These are phyloP conservation scores for Sebastes paucispinis DNA, from an alignment of 2,797 vertebrate species.

Conservation along the genomic window DNA sequence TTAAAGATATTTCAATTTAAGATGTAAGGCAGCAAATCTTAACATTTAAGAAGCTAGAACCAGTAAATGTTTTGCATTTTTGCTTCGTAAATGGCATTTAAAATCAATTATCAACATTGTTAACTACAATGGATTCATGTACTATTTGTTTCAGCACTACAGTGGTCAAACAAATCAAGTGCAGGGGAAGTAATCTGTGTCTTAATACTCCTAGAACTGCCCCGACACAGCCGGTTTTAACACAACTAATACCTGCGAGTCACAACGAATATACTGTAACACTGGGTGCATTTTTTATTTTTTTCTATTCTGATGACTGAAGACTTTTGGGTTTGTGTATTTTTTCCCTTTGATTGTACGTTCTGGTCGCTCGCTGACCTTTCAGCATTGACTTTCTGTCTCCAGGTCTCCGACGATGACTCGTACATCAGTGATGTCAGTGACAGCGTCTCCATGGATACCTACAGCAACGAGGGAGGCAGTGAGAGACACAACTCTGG, in stretches of 20 bases:
- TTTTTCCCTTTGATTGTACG: slow-evolving; percentile 4
- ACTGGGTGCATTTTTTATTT: background rate
- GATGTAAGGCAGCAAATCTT: background rate
- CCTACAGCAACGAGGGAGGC: slow-evolving; percentile 88
- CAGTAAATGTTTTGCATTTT: background rate
- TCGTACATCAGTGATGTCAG: slow-evolving; percentile 97
- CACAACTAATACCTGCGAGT: background rate
- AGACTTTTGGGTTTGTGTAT: background rate
- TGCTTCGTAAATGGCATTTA: background rate
- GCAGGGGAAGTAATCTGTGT: background rate
- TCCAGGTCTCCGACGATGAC: slow-evolving; percentile 94
- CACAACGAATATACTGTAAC: background rate
- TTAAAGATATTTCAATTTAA: background rate
- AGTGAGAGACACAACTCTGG: slow-evolving; percentile 79
- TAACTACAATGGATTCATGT: background rate
- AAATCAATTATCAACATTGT: background rate
- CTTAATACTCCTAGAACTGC: background rate
- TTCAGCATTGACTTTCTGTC: slow-evolving; percentile 43
- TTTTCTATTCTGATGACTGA: background rate
- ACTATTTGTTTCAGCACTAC: background rate
- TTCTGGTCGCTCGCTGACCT: slow-evolving; percentile 37
- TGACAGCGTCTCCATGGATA: slow-evolving; percentile 94
- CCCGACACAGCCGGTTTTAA: background rate
- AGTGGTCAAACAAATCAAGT: background rate
- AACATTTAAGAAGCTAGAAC: background rate